phyloP scores from a whole-genome alignment of 2,888 invertebrate species.

The Cyclophora punctaria region DNA sequence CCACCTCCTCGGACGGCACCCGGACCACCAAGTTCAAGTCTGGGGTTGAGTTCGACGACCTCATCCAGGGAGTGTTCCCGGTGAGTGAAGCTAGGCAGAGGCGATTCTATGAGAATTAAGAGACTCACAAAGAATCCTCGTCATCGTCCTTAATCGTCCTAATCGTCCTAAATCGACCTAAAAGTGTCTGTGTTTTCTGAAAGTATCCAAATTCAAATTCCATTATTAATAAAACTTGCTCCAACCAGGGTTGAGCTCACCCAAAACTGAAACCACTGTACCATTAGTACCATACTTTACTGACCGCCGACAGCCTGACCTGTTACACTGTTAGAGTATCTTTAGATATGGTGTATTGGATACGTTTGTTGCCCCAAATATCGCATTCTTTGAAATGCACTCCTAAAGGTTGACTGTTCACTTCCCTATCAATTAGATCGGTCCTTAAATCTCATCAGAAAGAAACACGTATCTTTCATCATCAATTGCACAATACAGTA shows the following conservation, averaged over 20 bases:
- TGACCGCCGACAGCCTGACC: too few relatives aligned
- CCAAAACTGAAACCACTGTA: too few relatives aligned
- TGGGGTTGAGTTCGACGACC: constrained; percentile 39
- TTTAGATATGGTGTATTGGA: too few relatives aligned
- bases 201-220: too few relatives aligned
- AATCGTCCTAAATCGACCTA: neutral
- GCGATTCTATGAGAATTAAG: neutral
- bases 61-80: constrained; percentile 12
- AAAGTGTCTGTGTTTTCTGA: neutral
- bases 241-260: too few relatives aligned
- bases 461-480: neutral
- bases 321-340: too few relatives aligned
- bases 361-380: too few relatives aligned
- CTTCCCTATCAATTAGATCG: too few relatives aligned
- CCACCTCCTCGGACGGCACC: constrained; percentile 10
- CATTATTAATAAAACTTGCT: too few relatives aligned
- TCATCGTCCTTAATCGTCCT: neutral
- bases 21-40: constrained; percentile 30
- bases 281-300: too few relatives aligned
- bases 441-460: neutral
- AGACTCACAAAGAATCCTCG: neutral
- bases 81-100: constrained; percentile 11
- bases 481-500: neutral
- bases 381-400: too few relatives aligned
- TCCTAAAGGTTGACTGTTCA: neutral